Conservation (phyloP, 2,888 invertebrate genomes). For the Drosophila koepferae region DNA sequence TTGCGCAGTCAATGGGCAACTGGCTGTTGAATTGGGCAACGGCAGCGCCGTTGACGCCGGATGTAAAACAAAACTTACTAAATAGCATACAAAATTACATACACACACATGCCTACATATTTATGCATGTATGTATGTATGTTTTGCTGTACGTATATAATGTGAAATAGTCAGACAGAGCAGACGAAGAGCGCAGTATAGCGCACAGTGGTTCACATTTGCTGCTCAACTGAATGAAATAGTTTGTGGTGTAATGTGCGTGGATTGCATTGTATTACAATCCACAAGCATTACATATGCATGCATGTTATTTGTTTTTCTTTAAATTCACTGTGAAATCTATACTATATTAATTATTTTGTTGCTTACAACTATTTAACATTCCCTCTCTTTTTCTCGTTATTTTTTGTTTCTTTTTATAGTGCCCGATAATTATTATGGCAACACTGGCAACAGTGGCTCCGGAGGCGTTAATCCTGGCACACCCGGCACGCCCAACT, state of each 20-base stretch:
- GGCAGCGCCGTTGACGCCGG: constrained; percentile 74
- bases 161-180: constrained; percentile 57
- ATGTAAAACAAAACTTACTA: constrained; percentile 80
- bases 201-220: constrained; percentile 49
- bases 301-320: too few relatives aligned
- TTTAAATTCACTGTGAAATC: too few relatives aligned
- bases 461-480: constrained; percentile 64
- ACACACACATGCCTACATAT: constrained; percentile 11
- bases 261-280: not conserved
- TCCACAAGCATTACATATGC: not conserved
- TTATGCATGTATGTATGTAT: constrained; percentile 18
- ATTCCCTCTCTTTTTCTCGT: constrained; percentile 1
- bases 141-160: constrained; percentile 27
- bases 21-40: constrained; percentile 73
- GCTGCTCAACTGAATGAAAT: constrained; percentile 5
- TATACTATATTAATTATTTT: constrained; percentile 1
- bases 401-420: constrained; percentile 28
- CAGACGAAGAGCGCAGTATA: constrained; percentile 15
- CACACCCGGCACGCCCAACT: constrained; percentile 61
- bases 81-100: constrained; percentile 69
- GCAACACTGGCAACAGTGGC: constrained; percentile 54
- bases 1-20: constrained; percentile 10
- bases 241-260: not conserved
- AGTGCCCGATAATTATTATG: constrained; percentile 88
- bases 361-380: not conserved